Percentiles rank a stretch among this genome's conserved stretches.
Evolutionary conservation across 2,113 vertebrate species (phyloP).

Genomic region (Myrmophylax atrothorax): DNA sequence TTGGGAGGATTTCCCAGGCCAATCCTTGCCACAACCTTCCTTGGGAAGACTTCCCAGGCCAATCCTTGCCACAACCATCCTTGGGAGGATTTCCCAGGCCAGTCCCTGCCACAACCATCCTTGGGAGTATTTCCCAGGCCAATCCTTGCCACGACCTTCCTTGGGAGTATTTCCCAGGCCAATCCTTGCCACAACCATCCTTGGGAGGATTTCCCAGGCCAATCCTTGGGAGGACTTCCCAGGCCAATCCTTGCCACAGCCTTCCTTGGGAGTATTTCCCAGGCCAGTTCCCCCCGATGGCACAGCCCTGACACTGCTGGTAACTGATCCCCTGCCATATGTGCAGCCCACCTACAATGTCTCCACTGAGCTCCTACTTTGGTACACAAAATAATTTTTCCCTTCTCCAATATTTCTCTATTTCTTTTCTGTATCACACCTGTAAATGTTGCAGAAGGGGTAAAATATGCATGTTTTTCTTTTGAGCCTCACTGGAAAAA

Average conservation of each 20-base stretch:
- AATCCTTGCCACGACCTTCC: not conserved
- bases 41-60: not conserved
- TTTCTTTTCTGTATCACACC: not conserved
- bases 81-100: too few species aligned
- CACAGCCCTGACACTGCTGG: not conserved
- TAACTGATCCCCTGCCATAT: not conserved
- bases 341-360: not conserved
- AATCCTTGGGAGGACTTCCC: fast-evolving
- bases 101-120: too few species aligned
- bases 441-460: not conserved
- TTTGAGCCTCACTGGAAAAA: not conserved
- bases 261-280: not conserved
- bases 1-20: not conserved
- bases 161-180: not conserved
- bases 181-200: not conserved
- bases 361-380: not conserved
- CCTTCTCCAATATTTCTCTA: not conserved
- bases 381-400: not conserved
- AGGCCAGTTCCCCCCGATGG: not conserved
- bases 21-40: not conserved
- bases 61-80: too few species aligned
- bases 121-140: too few species aligned
- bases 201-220: not conserved
- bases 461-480: not conserved
- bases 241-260: not conserved